Percentiles rank a stretch among this genome's conserved stretches.
phyloP scores from a whole-genome alignment of 2,888 invertebrate genomes.

The Cancer borealis region DNA sequence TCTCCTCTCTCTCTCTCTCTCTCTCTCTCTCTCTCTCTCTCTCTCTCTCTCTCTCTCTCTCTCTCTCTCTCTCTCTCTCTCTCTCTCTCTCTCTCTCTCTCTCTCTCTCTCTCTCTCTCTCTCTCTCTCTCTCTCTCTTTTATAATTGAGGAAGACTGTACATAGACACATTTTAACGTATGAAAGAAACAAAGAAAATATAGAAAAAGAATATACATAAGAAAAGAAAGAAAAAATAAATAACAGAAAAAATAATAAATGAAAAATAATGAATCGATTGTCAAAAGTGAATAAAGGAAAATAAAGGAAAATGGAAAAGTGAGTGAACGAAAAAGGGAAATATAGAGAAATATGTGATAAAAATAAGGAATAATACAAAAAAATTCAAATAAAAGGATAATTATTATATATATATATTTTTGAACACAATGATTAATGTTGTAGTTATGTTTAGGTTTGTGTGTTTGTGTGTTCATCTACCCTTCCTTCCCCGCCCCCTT shows the following conservation, averaged over 20 bases:
- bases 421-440: neutral
- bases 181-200: neutral
- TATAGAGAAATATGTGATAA: neutral
- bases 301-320: neutral
- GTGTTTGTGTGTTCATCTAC: too few relatives aligned
- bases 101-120: too few relatives aligned
- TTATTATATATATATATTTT: neutral
- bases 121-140: too few relatives aligned
- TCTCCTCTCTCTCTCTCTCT: too few relatives aligned
- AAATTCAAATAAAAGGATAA: neutral
- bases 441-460: neutral
- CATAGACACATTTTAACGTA: neutral
- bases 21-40: too few relatives aligned
- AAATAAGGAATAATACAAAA: neutral
- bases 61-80: too few relatives aligned
- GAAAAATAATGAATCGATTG: neutral
- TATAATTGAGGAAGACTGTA: too few relatives aligned
- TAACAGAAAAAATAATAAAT: neutral
- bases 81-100: too few relatives aligned
- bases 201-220: neutral
- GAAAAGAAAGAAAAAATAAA: neutral
- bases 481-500: too few relatives aligned
- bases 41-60: too few relatives aligned
- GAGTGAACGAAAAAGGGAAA: neutral
- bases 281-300: neutral